Base-by-base conservation (phyloP, 2,888 invertebrate species). In the Pseudolycoriella hygida region DNA sequence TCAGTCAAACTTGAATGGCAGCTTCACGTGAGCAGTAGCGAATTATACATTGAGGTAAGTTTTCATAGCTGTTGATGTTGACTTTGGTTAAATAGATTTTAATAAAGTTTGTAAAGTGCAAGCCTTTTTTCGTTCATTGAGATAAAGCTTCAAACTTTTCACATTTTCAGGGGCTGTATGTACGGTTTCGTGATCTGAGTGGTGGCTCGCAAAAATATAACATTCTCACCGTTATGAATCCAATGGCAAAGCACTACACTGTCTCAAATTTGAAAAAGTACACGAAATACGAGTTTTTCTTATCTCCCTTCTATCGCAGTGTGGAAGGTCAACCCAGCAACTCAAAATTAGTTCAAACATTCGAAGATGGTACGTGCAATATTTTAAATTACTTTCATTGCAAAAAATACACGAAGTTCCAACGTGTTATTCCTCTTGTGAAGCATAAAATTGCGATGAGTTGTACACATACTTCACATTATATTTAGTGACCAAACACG, bases 251-350 rank as follows among this genome's bases (percentile, higher is more conserved):
- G 46, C 75, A 75, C 49, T 77, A 80, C 62, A 72, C 76, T 2
- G 71, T 84, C 25, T 73, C 75, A 2, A 80, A 80, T 57, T 66
- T 90, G 49, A 73, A 77, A 53, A 84, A 87, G 57, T 86, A 73
- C 61, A 82, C 84, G 15, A 79, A 80, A 59, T 90, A 90, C 60
- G 86, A 88, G 62, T 82, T 90, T 59, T 86, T 89, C 59, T 72
- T 90, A 48, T 80, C 84, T 31, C 89, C 89, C 2, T 90, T 84
- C 64, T 85, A 79, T 63, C 79, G 80, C 55, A 77, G 74, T n/a
- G 74, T 87, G 31, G 84, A 94, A 62, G 94, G 94, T 4, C 85
- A 86, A 60, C 92, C 93, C 40, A 92, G 92, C 48, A 96, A 94
- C 67, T 81, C 88, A 32, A 80, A 82, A 60, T 72, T 79, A 42